Evolutionary conservation across 2,113 vertebrate species (phyloP).

Genomic region (Notarius quadriscutis): DNA sequence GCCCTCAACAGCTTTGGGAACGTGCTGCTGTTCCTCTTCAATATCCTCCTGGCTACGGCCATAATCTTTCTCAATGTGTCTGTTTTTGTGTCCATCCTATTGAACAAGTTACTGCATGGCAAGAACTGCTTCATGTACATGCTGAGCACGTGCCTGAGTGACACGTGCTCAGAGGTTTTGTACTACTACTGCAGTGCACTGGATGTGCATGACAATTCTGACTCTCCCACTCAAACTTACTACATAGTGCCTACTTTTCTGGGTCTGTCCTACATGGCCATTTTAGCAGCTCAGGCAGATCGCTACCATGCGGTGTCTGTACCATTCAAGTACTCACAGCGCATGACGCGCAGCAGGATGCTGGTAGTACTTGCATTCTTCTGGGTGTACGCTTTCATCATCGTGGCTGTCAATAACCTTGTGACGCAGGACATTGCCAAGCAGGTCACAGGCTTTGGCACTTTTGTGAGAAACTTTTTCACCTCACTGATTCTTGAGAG

Average conservation of each 20-base stretch:
- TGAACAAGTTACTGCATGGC: constrained; percentile 62
- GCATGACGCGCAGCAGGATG: constrained; percentile 68
- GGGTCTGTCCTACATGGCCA: constrained; percentile 75
- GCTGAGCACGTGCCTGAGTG: constrained; percentile 76
- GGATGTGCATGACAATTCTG: constrained; percentile 64
- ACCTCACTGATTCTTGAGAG: background rate
- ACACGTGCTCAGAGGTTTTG: constrained; percentile 72
- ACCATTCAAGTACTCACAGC: constrained; percentile 70
- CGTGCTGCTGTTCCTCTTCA: constrained; percentile 71
- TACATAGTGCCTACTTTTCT: constrained; percentile 72
- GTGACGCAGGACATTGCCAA: constrained; percentile 58
- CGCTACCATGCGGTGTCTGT: constrained; percentile 70
- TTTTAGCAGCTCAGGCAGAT: constrained; percentile 76
- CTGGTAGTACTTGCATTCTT: constrained; percentile 64
- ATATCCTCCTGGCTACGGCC: constrained; percentile 57
- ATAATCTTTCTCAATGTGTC: constrained; percentile 72
- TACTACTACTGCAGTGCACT: constrained; percentile 74
- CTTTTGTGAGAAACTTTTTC: constrained; percentile 68
- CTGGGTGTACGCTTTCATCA: constrained; percentile 72
- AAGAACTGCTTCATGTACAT: constrained; percentile 80
- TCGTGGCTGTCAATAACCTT: constrained; percentile 65
- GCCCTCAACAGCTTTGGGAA: constrained; percentile 70
- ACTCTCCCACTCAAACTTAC: constrained; percentile 66
- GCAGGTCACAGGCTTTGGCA: constrained; percentile 61
- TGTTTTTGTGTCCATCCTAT: constrained; percentile 66